Conservation (phyloP, 2,888 invertebrate species). For the Watsonalla cultraria region DNA sequence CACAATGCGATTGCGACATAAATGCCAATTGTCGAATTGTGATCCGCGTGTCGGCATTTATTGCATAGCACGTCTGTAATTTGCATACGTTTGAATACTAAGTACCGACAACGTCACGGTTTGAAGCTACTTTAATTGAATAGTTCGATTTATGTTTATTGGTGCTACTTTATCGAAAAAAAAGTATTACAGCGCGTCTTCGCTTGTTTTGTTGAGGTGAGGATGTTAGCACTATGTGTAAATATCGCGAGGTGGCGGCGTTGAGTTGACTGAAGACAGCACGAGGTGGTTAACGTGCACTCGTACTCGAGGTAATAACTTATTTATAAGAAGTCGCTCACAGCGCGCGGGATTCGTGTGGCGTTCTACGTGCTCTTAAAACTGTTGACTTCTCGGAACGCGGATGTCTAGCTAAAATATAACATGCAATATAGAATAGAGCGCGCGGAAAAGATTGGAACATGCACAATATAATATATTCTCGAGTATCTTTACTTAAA, state of each 20-base stretch:
- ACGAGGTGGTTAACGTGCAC: conserved; percentile 31
- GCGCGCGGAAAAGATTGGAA: no score
- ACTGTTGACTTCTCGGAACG: conserved; percentile 8
- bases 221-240: conserved; percentile 3
- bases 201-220: background rate
- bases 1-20: conserved; percentile 60
- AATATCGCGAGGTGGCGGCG: conserved; percentile 8
- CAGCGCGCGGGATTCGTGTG: conserved; percentile 18
- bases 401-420: conserved; percentile 13
- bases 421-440: background rate
- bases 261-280: conserved; percentile 22
- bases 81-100: conserved; percentile 79
- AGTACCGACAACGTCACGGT: conserved; percentile 65
- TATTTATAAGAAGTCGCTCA: conserved; percentile 55
- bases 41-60: conserved; percentile 76
- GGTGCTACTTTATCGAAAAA: conserved; percentile 36
- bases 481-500: conserved; percentile 15
- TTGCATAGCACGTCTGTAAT: conserved; percentile 77
- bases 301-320: conserved; percentile 44
- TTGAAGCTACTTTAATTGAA: conserved; percentile 73
- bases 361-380: conserved; percentile 29
- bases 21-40: conserved; percentile 76
- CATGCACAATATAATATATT: conserved; percentile 4
- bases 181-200: background rate
- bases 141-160: conserved; percentile 70